Percentiles rank a stretch among this genome's conserved stretches.
Evolutionary conservation across 1,140 invertebrate species (phyloP).

Genomic region (Drosophila yakuba): DNA sequence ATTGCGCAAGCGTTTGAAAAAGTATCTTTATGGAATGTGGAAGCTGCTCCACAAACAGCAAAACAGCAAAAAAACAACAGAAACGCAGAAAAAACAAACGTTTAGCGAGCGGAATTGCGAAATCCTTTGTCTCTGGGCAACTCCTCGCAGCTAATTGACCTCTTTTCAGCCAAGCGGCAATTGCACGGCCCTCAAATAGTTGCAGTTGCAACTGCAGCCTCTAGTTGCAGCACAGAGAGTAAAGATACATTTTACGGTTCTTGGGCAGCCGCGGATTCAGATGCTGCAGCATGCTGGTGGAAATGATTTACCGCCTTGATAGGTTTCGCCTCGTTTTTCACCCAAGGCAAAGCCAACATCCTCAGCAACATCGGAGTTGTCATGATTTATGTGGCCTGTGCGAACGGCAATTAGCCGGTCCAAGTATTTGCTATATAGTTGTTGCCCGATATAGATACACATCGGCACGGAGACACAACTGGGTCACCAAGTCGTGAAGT

Average conservation of each 20-base stretch:
- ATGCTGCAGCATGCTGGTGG: constrained; percentile 22
- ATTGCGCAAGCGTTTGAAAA: constrained; percentile 40
- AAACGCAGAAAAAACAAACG: constrained; percentile 16
- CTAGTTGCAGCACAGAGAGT: constrained; percentile 16
- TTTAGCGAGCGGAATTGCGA: constrained; percentile 38
- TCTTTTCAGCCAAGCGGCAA: constrained; percentile 80
- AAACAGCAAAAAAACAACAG: neutral
- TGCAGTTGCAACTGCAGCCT: constrained; percentile 22
- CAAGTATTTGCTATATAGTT: constrained; percentile 64
- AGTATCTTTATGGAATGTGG: constrained; percentile 54
- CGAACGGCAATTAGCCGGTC: constrained; percentile 71
- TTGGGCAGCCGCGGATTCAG: constrained; percentile 59
- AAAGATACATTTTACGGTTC: constrained; percentile 48
- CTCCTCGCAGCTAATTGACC: constrained; percentile 74
- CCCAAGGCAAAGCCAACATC: constrained; percentile 69
- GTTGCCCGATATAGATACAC: constrained; percentile 62
- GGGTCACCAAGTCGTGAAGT: constrained; percentile 56
- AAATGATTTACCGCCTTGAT: constrained; percentile 65
- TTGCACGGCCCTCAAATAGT: constrained; percentile 70
- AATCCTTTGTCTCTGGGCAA: constrained; percentile 45
- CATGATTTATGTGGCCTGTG: constrained; percentile 70
- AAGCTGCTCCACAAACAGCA: constrained; percentile 15
- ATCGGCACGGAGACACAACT: constrained; percentile 68
- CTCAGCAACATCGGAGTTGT: constrained; percentile 57
- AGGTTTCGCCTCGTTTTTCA: constrained; percentile 33